A percentile compares a stretch with the other conserved stretches of the same genome.
Evolutionary conservation across 2,888 invertebrate species (phyloP).

Genomic region (Pheosia gnoma): DNA sequence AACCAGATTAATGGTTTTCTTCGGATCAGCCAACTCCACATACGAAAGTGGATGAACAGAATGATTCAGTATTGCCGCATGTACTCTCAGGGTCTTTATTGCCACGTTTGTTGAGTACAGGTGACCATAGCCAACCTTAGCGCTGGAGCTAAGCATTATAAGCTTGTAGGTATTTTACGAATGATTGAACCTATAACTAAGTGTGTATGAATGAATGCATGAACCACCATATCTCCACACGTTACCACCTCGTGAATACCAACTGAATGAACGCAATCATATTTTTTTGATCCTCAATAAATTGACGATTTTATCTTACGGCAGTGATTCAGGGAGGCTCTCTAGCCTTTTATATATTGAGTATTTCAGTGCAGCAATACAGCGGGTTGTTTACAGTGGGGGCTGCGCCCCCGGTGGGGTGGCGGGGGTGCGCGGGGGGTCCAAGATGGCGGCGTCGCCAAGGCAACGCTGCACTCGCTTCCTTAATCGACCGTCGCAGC

Average conservation of each 20-base stretch:
- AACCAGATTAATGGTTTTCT: too few relatives aligned
- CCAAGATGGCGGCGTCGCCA: slow-evolving; percentile 81
- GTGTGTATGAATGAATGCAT: background rate
- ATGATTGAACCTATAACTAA: too few relatives aligned
- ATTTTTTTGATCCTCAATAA: slow-evolving; percentile 63
- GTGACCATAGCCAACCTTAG: too few relatives aligned
- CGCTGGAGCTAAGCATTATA: too few relatives aligned
- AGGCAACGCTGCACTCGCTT: slow-evolving; percentile 83
- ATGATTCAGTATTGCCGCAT: too few relatives aligned
- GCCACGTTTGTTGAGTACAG: too few relatives aligned
- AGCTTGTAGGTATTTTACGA: too few relatives aligned
- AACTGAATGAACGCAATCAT: slow-evolving; percentile 44
- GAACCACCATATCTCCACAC: slow-evolving; percentile 16
- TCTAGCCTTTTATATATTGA: slow-evolving; percentile 79
- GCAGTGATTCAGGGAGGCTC: slow-evolving; percentile 61
- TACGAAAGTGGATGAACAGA: too few relatives aligned
- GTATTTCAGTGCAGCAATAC: slow-evolving; percentile 83
- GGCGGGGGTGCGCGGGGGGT: slow-evolving; percentile 49
- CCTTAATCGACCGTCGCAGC: slow-evolving; percentile 82
- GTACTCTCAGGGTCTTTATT: too few relatives aligned
- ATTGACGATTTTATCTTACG: slow-evolving; percentile 65
- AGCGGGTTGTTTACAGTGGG: slow-evolving; percentile 79
- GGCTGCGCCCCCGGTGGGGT: slow-evolving; percentile 36
- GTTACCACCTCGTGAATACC: slow-evolving; percentile 21
- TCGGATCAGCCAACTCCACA: too few relatives aligned